These are phyloP conservation scores for Orycteropus afer DNA, from an alignment of 2,113 vertebrate genomes.

Conservation along the genomic window DNA sequence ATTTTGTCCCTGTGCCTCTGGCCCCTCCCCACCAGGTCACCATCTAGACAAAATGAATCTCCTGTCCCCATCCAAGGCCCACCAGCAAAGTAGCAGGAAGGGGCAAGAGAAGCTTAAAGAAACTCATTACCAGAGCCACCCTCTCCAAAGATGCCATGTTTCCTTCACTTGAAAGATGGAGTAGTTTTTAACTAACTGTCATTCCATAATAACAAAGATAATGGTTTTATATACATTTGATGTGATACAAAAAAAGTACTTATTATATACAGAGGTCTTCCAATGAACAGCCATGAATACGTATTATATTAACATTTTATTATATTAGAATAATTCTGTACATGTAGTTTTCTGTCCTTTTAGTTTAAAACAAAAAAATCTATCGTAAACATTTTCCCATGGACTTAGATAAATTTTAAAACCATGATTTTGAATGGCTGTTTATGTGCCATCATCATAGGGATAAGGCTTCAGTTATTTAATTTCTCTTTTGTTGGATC, in stretches of 20 bases:
- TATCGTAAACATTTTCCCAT: neutral
- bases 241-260: neutral
- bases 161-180: neutral
- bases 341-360: neutral
- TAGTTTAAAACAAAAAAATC: neutral
- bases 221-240: neutral
- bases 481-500: neutral
- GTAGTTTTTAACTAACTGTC: neutral
- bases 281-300: neutral
- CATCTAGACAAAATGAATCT: neutral
- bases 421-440: neutral
- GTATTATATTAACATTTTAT: conserved; percentile 14
- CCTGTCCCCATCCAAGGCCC: neutral
- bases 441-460: neutral
- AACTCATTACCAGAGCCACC: neutral
- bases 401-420: conserved; percentile 18
- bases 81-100: neutral
- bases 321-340: neutral
- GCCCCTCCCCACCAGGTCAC: neutral
- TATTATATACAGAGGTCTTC: neutral
- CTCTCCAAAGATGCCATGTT: neutral
- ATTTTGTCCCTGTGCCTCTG: neutral
- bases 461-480: neutral
- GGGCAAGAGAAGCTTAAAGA: neutral
- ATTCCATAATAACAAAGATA: neutral